Percentiles rank a stretch among this genome's conserved stretches.
Evolutionary conservation across 1,140 invertebrate genomes (phyloP).

Genomic region (Microplitis mediator): DNA sequence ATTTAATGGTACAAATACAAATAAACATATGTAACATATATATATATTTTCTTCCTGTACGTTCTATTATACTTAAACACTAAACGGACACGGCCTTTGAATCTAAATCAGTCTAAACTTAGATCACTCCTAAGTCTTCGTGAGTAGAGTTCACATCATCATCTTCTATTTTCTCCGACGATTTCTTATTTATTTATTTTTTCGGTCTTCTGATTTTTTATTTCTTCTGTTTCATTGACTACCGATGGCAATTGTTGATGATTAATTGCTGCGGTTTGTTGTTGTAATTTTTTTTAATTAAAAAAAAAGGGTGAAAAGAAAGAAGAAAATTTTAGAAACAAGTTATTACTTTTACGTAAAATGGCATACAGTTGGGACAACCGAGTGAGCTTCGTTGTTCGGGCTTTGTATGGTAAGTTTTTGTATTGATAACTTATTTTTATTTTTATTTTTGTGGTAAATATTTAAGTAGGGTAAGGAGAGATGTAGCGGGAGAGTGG

Average conservation of each 20-base stretch:
- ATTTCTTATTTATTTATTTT: background rate
- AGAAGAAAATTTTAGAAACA: background rate
- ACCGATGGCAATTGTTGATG: background rate
- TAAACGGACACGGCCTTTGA: background rate
- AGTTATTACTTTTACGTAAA: slow-evolving; percentile 16
- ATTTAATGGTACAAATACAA: too few species aligned
- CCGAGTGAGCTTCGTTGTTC: slow-evolving; percentile 78
- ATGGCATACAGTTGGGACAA: slow-evolving; percentile 82
- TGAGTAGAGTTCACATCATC: slow-evolving; percentile 30
- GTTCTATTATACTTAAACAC: background rate
- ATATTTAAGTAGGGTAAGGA: too few species aligned
- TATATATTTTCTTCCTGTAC: slow-evolving; percentile 2
- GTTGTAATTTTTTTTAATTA: background rate
- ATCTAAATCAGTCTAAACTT: slow-evolving; percentile 30
- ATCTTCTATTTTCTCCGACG: slow-evolving; percentile 15
- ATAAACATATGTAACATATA: too few species aligned
- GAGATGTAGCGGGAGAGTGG: too few species aligned
- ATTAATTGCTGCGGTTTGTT: background rate
- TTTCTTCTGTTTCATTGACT: background rate
- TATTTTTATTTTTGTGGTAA: too few species aligned
- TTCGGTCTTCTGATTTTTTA: background rate
- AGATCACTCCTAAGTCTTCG: slow-evolving; percentile 30
- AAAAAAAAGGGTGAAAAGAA: background rate
- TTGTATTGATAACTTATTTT: background rate
- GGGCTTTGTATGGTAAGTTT: slow-evolving; percentile 77